A percentile compares a stretch with the other conserved stretches of the same genome.
phyloP scores from a whole-genome alignment of 2,797 vertebrate species.

The Microhierax caerulescens region DNA sequence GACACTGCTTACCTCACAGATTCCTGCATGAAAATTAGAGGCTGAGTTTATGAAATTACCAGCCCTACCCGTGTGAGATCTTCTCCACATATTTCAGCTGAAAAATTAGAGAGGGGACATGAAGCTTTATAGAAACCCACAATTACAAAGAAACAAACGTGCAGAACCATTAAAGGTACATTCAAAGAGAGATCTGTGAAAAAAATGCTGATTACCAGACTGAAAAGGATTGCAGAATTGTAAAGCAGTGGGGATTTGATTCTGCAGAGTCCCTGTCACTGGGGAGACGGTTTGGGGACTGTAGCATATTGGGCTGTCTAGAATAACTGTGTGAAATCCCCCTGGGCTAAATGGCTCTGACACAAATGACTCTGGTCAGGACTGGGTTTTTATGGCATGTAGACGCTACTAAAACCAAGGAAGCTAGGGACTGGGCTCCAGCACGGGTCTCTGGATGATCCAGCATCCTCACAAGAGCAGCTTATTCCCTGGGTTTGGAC shows the following conservation, averaged over 20 bases:
- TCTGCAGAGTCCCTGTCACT: neutral
- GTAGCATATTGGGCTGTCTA: neutral
- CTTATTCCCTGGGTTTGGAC: neutral
- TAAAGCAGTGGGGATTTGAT: neutral
- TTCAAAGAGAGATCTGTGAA: constrained; percentile 10
- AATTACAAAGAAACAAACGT: constrained; percentile 13
- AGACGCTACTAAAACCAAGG: neutral
- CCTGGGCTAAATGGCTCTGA: neutral
- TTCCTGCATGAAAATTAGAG: constrained; percentile 51
- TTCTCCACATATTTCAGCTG: constrained; percentile 18
- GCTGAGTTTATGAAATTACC: constrained; percentile 41
- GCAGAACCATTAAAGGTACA: constrained; percentile 11
- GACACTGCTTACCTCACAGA: neutral
- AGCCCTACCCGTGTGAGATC: constrained; percentile 22
- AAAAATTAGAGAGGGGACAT: constrained; percentile 46
- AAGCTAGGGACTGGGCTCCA: neutral
- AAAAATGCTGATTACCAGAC: neutral
- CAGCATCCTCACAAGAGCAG: rapidly evolving
- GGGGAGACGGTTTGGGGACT: neutral
- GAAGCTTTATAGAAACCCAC: constrained; percentile 31
- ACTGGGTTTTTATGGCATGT: neutral
- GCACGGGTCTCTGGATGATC: neutral
- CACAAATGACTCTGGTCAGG: neutral
- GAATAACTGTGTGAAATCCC: neutral
- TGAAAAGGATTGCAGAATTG: neutral